A percentile compares a stretch with the other conserved stretches of the same genome.
Evolutionary conservation across 2,113 vertebrate genomes (phyloP).

Genomic region (Anas platyrhynchos): DNA sequence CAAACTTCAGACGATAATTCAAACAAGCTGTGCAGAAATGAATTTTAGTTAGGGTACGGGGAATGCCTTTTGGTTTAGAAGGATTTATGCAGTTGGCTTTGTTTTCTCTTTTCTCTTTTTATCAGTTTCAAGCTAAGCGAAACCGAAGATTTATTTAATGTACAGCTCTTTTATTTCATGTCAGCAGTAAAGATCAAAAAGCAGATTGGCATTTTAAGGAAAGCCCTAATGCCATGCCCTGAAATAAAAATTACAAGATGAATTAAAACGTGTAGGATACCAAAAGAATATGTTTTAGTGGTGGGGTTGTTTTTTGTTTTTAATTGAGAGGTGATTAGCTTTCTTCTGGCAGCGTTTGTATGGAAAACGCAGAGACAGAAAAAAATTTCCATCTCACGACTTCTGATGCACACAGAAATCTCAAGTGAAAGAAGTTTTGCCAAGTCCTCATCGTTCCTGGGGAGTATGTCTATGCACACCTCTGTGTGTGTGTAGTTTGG

Average conservation of each 20-base stretch:
- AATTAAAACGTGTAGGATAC: not conserved
- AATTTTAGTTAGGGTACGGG: conserved; percentile 64
- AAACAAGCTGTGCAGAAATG: conserved; percentile 80
- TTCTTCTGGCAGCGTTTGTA: not conserved
- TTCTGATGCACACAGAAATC: not conserved
- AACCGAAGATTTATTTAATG: conserved; percentile 71
- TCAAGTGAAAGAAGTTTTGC: not conserved
- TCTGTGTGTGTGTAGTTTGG: not conserved
- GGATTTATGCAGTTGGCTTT: conserved; percentile 76
- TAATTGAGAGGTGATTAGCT: not conserved
- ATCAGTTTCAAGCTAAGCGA: conserved; percentile 63
- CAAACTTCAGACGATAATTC: conserved; percentile 74
- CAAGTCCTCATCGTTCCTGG: not conserved
- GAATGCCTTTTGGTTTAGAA: conserved; percentile 72
- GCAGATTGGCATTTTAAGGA: conserved; percentile 52
- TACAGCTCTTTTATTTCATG: conserved; percentile 63
- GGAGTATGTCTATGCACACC: not conserved
- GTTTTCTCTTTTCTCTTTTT: conserved; percentile 73
- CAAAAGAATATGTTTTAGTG: not conserved
- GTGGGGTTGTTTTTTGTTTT: not conserved
- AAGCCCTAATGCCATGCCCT: not conserved
- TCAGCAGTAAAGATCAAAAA: conserved; percentile 71
- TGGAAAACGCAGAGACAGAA: not conserved
- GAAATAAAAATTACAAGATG: conserved; percentile 1
- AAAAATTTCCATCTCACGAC: not conserved